These are phyloP conservation scores for Gobio gobio DNA, from an alignment of 2,113 vertebrate species.

Conservation along the genomic window DNA sequence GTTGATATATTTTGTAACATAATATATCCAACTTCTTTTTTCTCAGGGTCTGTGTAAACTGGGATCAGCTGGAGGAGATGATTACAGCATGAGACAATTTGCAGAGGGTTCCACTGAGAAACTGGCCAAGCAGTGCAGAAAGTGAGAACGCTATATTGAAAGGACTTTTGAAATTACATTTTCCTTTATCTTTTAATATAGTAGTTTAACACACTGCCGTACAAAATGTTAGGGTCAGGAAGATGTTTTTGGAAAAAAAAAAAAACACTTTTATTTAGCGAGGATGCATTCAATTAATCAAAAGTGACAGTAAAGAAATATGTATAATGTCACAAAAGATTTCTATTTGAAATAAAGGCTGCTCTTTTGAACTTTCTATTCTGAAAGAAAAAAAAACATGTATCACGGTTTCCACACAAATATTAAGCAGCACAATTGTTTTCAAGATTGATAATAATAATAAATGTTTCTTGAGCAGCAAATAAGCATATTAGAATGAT, in stretches of 20 bases:
- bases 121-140: slow-evolving; percentile 94
- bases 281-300: not conserved
- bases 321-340: not conserved
- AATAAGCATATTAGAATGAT: not conserved
- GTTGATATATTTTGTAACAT: not conserved
- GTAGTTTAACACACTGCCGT: not conserved
- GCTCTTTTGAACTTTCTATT: not conserved
- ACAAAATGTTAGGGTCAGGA: not conserved
- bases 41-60: slow-evolving; percentile 94
- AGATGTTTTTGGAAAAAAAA: not conserved
- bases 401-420: not conserved
- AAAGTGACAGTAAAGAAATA: not conserved
- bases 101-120: slow-evolving; percentile 98
- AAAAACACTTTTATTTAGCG: not conserved
- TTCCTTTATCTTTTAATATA: not conserved
- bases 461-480: not conserved
- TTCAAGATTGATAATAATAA: not conserved
- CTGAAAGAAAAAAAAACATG: too few relatives aligned
- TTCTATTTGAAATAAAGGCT: not conserved
- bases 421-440: not conserved
- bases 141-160: slow-evolving; percentile 76
- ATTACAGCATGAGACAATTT: slow-evolving; percentile 93
- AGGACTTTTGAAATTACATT: not conserved
- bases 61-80: slow-evolving; percentile 95
- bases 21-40: not conserved